Evolutionary conservation across 2,797 vertebrate genomes (phyloP).

Genomic region (Avahi laniger): DNA sequence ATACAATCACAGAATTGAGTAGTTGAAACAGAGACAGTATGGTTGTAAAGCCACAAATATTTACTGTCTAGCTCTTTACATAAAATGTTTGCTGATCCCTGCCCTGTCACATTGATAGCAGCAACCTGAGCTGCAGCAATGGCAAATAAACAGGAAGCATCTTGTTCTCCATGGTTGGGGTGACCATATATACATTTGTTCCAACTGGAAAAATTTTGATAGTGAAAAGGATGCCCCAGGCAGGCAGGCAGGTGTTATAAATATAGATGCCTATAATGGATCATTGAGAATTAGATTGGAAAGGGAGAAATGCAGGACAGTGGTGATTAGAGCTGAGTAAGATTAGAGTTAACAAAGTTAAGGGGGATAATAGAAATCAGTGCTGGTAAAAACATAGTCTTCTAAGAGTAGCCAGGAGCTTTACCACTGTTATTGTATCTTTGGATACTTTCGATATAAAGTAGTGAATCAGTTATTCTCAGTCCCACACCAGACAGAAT

Average conservation of each 20-base stretch:
- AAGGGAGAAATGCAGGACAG: not conserved
- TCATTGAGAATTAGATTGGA: slow-evolving; percentile 6
- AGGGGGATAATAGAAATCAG: slow-evolving; percentile 34
- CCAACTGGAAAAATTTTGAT: not conserved
- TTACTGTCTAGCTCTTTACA: not conserved
- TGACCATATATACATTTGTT: not conserved
- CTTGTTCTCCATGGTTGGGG: not conserved
- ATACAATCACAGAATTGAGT: not conserved
- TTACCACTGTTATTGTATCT: not conserved
- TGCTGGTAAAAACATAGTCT: not conserved
- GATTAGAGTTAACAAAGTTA: slow-evolving; percentile 25
- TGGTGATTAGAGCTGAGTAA: not conserved
- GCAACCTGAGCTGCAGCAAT: not conserved
- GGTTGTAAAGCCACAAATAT: not conserved
- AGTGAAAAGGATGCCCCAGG: not conserved
- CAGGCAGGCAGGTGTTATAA: not conserved
- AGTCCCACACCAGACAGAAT: not conserved
- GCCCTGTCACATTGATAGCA: not conserved
- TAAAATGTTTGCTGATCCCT: not conserved
- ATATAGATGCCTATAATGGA: not conserved
- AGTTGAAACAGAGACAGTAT: not conserved
- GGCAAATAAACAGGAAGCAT: not conserved
- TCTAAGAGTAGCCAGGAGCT: not conserved
- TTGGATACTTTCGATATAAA: slow-evolving; percentile 8
- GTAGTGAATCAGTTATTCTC: slow-evolving; percentile 23